Conservation (phyloP, 2,113 vertebrate genomes). For the Cyanoderma ruficeps region DNA sequence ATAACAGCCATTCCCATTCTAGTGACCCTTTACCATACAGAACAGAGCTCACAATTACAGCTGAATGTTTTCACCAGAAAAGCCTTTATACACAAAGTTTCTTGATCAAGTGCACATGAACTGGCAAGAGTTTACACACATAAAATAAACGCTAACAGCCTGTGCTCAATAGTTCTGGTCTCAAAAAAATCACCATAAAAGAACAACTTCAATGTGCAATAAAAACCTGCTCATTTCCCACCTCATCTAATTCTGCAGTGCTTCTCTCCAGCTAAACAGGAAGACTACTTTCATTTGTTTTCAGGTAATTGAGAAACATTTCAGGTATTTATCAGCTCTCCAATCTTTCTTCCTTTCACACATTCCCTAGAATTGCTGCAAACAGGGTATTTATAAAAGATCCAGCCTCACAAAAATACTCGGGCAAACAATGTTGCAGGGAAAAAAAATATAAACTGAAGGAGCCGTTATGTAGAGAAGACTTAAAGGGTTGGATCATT, state of each 20-base stretch:
- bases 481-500: background rate
- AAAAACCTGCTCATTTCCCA: slow-evolving; percentile 41
- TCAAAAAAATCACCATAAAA: slow-evolving; percentile 40
- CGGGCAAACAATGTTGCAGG: background rate
- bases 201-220: background rate
- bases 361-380: background rate
- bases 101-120: slow-evolving; percentile 14
- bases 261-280: slow-evolving; percentile 33
- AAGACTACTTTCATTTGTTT: slow-evolving; percentile 50
- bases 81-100: background rate
- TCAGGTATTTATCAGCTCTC: slow-evolving; percentile 43
- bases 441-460: background rate
- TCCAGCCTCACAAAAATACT: background rate
- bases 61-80: slow-evolving; percentile 10
- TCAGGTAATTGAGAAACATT: slow-evolving; percentile 55
- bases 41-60: background rate
- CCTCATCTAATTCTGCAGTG: background rate
- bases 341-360: slow-evolving; percentile 22
- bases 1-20: background rate
- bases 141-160: slow-evolving; percentile 41
- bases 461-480: background rate
- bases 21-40: background rate
- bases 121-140: slow-evolving; percentile 6
- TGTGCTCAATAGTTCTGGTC: slow-evolving; percentile 1
- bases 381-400: background rate